A percentile compares a stretch with the other conserved stretches of the same genome.
Evolutionary conservation across 2,888 invertebrate species (phyloP).

Genomic region (Drosophila quinaria): DNA sequence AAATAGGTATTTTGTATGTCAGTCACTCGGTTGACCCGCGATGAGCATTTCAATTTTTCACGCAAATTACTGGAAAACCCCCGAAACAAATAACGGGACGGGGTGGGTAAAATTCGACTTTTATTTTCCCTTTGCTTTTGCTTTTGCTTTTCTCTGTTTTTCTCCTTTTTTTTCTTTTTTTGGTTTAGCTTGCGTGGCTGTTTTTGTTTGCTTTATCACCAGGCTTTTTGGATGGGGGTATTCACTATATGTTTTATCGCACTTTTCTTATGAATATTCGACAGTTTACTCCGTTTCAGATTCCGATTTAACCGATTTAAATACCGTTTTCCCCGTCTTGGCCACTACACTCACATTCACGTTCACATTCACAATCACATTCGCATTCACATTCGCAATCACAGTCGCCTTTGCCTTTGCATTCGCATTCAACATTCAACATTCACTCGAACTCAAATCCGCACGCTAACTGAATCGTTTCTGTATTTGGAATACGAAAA

Average conservation of each 20-base stretch:
- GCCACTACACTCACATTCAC: conserved; percentile 21
- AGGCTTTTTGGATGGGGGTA: not conserved
- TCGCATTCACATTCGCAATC: conserved; percentile 25
- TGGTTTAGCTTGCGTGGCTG: conserved; percentile 42
- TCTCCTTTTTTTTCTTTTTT: conserved; percentile 3
- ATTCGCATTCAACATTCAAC: conserved; percentile 56
- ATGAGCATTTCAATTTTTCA: conserved; percentile 63
- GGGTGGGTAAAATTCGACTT: conserved; percentile 28
- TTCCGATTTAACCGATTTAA: conserved; percentile 26
- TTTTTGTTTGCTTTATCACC: conserved; percentile 35
- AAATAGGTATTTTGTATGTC: conserved; percentile 76
- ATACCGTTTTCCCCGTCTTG: conserved; percentile 28
- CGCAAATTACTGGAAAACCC: conserved; percentile 67
- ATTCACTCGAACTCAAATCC: conserved; percentile 75
- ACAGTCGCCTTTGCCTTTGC: conserved; percentile 46
- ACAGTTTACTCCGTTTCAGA: conserved; percentile 40
- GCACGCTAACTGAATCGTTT: conserved; percentile 79
- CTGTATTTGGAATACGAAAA: conserved; percentile 80
- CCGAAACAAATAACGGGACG: conserved; percentile 28
- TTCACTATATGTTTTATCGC: conserved; percentile 19
- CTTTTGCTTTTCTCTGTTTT: conserved; percentile 8
- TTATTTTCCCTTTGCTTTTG: conserved; percentile 19
- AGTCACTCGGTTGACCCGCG: conserved; percentile 56
- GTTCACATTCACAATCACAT: conserved; percentile 29
- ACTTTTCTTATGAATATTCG: conserved; percentile 13